Evolutionary conservation across 2,797 vertebrate species (phyloP).

Genomic region (Luscinia megarhynchos): DNA sequence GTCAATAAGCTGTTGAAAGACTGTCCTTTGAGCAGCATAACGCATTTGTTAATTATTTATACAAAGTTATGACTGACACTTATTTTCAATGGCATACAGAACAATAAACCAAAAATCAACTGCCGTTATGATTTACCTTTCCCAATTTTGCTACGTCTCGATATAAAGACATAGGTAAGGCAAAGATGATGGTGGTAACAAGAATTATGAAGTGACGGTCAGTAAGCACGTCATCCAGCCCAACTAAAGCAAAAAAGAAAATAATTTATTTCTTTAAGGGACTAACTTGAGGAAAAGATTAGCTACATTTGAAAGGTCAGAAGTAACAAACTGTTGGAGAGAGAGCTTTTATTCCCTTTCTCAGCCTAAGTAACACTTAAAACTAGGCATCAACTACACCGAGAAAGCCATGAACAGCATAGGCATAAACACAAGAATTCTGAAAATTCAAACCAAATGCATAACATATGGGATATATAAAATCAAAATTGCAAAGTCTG

Average conservation of each 20-base stretch:
- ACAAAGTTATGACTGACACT: background rate
- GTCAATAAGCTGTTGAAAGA: background rate
- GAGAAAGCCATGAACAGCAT: background rate
- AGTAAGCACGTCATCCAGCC: conserved; percentile 82
- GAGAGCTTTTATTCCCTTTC: background rate
- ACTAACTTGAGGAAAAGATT: background rate
- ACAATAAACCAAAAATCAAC: background rate
- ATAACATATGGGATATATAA: background rate
- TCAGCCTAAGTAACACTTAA: background rate
- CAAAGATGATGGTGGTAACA: conserved; percentile 85
- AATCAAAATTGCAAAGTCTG: background rate
- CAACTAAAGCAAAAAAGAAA: conserved; percentile 81
- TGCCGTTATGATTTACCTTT: conserved; percentile 83
- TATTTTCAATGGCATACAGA: background rate
- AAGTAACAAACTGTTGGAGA: background rate
- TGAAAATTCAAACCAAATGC: background rate
- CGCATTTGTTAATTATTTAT: background rate
- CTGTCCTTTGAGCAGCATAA: background rate
- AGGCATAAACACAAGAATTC: background rate
- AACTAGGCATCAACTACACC: background rate
- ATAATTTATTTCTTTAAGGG: background rate
- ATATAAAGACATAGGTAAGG: conserved; percentile 90
- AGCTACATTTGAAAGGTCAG: background rate
- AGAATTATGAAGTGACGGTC: conserved; percentile 90
- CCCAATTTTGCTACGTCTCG: conserved; percentile 89